These are phyloP conservation scores for Dasyurus viverrinus DNA, from an alignment of 2,113 vertebrate genomes.

Conservation along the genomic window DNA sequence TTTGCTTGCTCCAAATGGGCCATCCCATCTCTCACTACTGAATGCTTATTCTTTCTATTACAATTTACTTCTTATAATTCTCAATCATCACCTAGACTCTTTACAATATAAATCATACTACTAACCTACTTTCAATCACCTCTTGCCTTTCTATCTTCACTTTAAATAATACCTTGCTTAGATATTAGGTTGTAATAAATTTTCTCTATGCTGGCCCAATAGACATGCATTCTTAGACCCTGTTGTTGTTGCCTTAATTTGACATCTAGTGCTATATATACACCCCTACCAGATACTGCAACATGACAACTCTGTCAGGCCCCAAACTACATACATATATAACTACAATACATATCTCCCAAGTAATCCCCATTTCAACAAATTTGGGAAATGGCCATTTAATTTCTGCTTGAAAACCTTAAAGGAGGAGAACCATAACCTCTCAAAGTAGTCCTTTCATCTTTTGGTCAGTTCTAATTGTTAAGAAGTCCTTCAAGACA, in stretches of 20 bases:
- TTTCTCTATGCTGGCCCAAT: neutral
- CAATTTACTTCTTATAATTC: neutral
- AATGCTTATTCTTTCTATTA: neutral
- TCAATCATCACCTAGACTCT: neutral
- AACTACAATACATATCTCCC: neutral
- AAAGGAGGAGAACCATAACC: neutral
- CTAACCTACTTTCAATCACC: conserved; percentile 43
- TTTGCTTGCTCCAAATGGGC: conserved; percentile 6
- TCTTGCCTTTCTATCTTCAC: neutral
- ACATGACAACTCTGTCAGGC: neutral
- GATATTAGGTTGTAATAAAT: neutral
- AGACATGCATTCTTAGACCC: neutral
- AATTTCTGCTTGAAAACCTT: neutral
- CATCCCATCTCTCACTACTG: neutral
- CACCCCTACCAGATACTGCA: neutral
- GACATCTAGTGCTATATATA: neutral
- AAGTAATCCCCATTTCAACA: neutral
- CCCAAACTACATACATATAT: neutral
- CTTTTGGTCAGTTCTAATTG: neutral
- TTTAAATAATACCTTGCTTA: neutral
- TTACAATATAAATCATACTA: conserved; percentile 6
- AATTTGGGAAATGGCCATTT: neutral
- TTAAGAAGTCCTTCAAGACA: neutral
- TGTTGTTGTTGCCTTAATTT: neutral
- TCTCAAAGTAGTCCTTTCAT: neutral